Conservation (phyloP, 2,888 invertebrate species). For the Diadromus collaris region DNA sequence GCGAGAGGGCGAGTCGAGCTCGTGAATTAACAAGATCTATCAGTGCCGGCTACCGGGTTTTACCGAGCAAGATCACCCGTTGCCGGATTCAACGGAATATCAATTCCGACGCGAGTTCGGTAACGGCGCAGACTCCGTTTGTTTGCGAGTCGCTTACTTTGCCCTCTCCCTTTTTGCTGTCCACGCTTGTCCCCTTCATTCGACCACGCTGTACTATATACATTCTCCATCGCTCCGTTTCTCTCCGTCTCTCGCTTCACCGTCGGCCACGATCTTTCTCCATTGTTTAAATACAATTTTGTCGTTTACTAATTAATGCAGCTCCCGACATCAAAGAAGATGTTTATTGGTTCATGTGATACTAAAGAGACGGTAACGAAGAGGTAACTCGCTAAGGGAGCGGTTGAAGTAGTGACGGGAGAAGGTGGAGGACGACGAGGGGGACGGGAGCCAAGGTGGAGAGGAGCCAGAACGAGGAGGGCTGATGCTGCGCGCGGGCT, state of each 20-base stretch:
- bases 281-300: constrained; percentile 84
- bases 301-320: constrained; percentile 84
- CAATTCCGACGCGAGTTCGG: constrained; percentile 68
- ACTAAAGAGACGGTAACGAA: constrained; percentile 81
- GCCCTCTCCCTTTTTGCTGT: constrained; percentile 55
- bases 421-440: constrained; percentile 59
- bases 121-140: constrained; percentile 70
- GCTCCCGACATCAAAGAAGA: constrained; percentile 82
- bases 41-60: constrained; percentile 61
- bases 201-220: constrained; percentile 7
- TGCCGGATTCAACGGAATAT: constrained; percentile 65
- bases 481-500: constrained; percentile 54
- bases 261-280: constrained; percentile 68
- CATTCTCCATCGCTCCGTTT: constrained; percentile 44
- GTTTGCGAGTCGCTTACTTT: constrained; percentile 75
- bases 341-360: constrained; percentile 81
- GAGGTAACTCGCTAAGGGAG: constrained; percentile 79
- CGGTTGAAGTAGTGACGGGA: constrained; percentile 75
- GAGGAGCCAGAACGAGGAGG: constrained; percentile 53
- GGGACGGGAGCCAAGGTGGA: constrained; percentile 37
- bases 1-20: constrained; percentile 65
- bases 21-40: constrained; percentile 76
- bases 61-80: constrained; percentile 19
- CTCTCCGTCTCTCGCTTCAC: constrained; percentile 61
- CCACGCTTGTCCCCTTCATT: constrained; percentile 21